Conservation (phyloP, 2,113 vertebrate species). For the Dasyornis broadbenti region DNA sequence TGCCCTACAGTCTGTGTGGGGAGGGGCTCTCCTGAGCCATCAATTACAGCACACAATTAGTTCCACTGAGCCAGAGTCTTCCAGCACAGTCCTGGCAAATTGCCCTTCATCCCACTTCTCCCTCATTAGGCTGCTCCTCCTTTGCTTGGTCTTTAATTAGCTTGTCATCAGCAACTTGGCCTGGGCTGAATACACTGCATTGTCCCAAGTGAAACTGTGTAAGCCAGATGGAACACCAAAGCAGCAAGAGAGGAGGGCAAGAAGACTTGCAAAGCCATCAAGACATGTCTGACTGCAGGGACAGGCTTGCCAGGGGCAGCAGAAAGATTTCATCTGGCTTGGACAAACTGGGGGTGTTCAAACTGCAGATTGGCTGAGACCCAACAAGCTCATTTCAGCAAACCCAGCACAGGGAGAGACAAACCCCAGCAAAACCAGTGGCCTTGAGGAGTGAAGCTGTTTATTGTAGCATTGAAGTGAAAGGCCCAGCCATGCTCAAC, state of each 20-base stretch:
- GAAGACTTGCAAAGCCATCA: not conserved
- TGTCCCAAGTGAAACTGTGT: not conserved
- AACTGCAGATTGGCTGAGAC: not conserved
- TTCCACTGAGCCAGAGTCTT: not conserved
- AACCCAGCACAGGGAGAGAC: not conserved
- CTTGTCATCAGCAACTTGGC: slow-evolving; percentile 28
- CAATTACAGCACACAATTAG: slow-evolving; percentile 3
- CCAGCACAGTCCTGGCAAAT: not conserved
- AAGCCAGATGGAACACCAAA: not conserved
- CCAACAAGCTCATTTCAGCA: not conserved
- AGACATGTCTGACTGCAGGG: not conserved
- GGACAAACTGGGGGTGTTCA: not conserved
- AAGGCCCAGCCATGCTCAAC: not conserved
- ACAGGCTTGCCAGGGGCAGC: not conserved
- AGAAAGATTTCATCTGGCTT: not conserved
- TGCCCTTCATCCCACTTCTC: slow-evolving; percentile 31
- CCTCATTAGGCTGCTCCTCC: slow-evolving; percentile 26
- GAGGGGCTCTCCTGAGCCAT: not conserved
- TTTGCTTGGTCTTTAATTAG: slow-evolving; percentile 24
- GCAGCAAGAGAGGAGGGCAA: not conserved
- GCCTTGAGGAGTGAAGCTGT: not conserved
- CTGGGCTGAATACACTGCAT: not conserved
- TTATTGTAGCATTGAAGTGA: not conserved
- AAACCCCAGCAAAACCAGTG: not conserved
- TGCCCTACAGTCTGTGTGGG: not conserved